phyloP scores from a whole-genome alignment of 2,797 vertebrate species.

The Lacerta viridis region DNA sequence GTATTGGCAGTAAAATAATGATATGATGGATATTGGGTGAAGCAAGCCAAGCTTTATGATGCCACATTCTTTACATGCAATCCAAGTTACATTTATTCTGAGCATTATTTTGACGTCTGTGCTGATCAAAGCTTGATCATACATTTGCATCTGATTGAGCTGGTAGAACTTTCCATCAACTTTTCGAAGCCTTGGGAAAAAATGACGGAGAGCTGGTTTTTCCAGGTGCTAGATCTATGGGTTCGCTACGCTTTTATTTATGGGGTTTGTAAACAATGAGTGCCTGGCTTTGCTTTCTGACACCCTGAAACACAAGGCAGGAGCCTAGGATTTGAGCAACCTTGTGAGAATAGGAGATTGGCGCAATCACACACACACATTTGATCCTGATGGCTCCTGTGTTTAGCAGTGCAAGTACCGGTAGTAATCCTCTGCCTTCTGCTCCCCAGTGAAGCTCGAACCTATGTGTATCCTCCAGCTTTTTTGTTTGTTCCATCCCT shows the following conservation, averaged over 20 bases:
- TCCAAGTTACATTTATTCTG: conserved; percentile 17
- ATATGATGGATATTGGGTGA: not conserved
- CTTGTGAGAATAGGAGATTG: not conserved
- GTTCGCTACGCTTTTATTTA: conserved; percentile 12
- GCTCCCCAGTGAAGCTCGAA: not conserved
- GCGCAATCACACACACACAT: not conserved
- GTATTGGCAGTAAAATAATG: conserved; percentile 3
- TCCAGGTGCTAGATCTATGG: not conserved
- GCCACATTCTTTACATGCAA: not conserved
- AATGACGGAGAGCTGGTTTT: not conserved
- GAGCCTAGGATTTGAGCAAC: not conserved
- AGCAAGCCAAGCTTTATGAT: conserved; percentile 12
- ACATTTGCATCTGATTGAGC: not conserved
- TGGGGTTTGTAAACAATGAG: conserved; percentile 10
- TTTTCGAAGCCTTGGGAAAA: not conserved
- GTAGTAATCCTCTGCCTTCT: not conserved
- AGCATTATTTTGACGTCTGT: not conserved
- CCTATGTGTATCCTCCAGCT: not conserved
- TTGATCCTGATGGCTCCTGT: not conserved
- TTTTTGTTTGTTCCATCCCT: not conserved
- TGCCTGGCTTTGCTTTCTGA: not conserved
- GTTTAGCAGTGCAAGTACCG: not conserved
- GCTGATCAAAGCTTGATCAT: not conserved
- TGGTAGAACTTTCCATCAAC: not conserved
- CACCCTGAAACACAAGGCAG: not conserved